Conservation (phyloP, 2,797 vertebrate genomes). For the Mus caroli region DNA sequence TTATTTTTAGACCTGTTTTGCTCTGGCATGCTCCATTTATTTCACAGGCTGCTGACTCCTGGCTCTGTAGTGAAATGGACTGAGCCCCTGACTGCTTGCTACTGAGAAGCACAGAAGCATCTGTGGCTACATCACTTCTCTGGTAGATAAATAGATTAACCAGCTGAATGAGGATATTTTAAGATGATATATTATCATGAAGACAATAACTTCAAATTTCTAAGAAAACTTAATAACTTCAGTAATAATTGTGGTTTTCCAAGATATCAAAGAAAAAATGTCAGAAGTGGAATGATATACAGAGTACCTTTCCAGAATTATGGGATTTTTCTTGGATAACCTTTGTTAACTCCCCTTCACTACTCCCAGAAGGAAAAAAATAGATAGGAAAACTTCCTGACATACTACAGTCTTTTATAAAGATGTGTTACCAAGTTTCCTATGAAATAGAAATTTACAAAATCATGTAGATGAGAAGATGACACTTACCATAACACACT, state of each 20-base stretch:
- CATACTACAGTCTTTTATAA: background rate
- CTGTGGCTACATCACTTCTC: background rate
- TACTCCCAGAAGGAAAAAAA: background rate
- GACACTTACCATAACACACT: conserved; percentile 25
- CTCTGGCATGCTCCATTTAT: background rate
- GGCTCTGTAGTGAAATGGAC: background rate
- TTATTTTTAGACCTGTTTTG: background rate
- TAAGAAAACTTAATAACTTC: background rate
- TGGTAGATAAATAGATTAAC: background rate
- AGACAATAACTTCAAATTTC: conserved; percentile 13
- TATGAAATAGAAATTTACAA: background rate
- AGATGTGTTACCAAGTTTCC: background rate
- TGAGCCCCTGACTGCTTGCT: background rate
- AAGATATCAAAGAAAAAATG: background rate
- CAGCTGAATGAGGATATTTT: background rate
- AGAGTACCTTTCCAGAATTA: background rate
- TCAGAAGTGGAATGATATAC: background rate
- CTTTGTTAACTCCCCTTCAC: background rate
- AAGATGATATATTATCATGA: background rate
- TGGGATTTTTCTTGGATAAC: background rate
- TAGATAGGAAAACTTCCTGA: background rate
- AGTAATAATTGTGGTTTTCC: conserved; percentile 7
- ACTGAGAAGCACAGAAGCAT: background rate
- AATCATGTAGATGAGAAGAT: conserved; percentile 8
- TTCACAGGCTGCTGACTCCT: background rate